Evolutionary conservation across 2,888 invertebrate species (phyloP), one percentile per base, ranked within the genome.

Genomic region (Chromoteleia sp.): DNA sequence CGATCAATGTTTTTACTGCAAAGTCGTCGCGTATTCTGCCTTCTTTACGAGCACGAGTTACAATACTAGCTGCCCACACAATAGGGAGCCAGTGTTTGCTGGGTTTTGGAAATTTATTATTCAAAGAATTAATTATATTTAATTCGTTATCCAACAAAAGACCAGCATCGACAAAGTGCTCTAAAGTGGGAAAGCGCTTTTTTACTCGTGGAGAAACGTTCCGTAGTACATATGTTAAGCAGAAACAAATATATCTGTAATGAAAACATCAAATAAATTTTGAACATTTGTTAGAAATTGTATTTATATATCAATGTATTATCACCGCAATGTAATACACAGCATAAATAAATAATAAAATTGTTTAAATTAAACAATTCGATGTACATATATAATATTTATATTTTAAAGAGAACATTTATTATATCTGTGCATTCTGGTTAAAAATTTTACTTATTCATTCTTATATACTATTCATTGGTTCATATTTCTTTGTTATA

Each of bases 71-170:
- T 0, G 97, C 97, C 98, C 98, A 98, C 8, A 97, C 97, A 82
- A 98, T 96, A 6, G 98, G 97, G 87, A 98, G 86, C 97, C 97
- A 98, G 92, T 97, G 97, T 89, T 97, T 97, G 8, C 97, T 95
- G 74, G 96, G 96, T 75, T 96, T 95, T 0, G 97, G 97, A 89
- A 96, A 97, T 88, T 96, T 96, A 48, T 93, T 92, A 89, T 97
- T 96, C 86, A 98, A 93, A 87, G 95, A 94, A 70, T 95, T 94
- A 81, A 98, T 95, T 83, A 97, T 97, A 41, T 92, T 92, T 86
- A 95, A 94, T 91, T 98, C 98, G 88, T 96, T 97, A 81, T 96
- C 95, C 73, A 96, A 93, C 43, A 98, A 92, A 43, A 98, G 92
- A 85, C 97, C 97, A 5, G 97, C 96, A 81, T 97, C 97, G 3